These are phyloP conservation scores for Lutraria lutraria DNA, from an alignment of 2,888 invertebrate genomes.

Conservation along the genomic window DNA sequence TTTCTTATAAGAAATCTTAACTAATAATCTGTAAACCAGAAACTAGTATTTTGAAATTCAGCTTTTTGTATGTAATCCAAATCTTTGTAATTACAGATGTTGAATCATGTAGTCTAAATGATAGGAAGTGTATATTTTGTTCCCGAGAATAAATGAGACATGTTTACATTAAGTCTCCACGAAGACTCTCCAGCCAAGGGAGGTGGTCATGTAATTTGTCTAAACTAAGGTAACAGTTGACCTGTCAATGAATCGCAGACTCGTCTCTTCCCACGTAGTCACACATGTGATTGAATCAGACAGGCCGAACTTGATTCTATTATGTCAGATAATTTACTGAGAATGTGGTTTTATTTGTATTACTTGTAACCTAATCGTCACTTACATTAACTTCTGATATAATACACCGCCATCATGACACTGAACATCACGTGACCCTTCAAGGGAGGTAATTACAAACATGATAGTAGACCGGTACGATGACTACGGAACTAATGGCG, in stretches of 20 bases:
- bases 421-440: constrained; percentile 16
- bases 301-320: constrained; percentile 21
- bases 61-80: too few species aligned
- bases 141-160: neutral
- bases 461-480: neutral
- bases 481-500: constrained; percentile 17
- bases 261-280: constrained; percentile 23
- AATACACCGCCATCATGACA: constrained; percentile 39
- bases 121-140: neutral
- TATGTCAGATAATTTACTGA: constrained; percentile 45
- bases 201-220: constrained; percentile 22
- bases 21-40: too few species aligned
- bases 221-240: constrained; percentile 13
- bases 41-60: too few species aligned
- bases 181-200: neutral
- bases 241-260: neutral
- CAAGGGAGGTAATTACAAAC: constrained; percentile 45
- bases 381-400: constrained; percentile 40
- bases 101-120: too few species aligned
- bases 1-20: too few species aligned
- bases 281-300: constrained; percentile 24
- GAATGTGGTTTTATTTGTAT: constrained; percentile 47
- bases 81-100: too few species aligned
- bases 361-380: constrained; percentile 37
- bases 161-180: constrained; percentile 9